These are phyloP conservation scores for Scaeva pyrastri DNA, from an alignment of 2,888 invertebrate genomes.

Conservation along the genomic window DNA sequence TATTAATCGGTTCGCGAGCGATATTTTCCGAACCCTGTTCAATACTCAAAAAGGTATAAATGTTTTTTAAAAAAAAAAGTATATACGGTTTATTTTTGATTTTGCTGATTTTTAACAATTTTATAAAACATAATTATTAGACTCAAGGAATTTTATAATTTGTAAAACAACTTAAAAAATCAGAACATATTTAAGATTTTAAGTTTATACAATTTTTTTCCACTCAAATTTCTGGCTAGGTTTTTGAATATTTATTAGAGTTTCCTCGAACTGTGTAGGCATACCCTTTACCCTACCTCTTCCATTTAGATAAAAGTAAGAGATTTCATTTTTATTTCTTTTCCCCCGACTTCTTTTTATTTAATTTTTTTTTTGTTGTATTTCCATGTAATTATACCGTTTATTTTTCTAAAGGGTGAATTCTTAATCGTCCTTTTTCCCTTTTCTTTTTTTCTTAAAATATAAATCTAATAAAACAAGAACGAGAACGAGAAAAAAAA, in stretches of 20 bases:
- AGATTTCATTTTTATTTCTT: conserved; percentile 50
- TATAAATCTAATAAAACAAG: conserved; percentile 69
- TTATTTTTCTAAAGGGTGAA: conserved; percentile 75
- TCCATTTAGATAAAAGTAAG: conserved; percentile 12
- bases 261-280: background rate
- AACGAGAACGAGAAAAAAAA: conserved; percentile 26
- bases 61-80: no score
- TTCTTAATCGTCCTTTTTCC: conserved; percentile 66
- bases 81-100: no score
- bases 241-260: background rate
- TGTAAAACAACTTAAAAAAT: no score
- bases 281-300: background rate
- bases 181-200: no score
- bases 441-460: conserved; percentile 36
- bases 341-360: background rate
- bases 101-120: no score
- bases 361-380: conserved; percentile 18
- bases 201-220: no score
- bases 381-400: conserved; percentile 69
- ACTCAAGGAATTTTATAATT: no score
- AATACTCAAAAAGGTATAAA: no score
- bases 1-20: no score
- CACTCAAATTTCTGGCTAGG: no score
- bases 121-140: no score
- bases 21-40: no score